These are phyloP conservation scores for Ridgeia piscesae DNA, from an alignment of 1,140 invertebrate genomes.

Conservation along the genomic window DNA sequence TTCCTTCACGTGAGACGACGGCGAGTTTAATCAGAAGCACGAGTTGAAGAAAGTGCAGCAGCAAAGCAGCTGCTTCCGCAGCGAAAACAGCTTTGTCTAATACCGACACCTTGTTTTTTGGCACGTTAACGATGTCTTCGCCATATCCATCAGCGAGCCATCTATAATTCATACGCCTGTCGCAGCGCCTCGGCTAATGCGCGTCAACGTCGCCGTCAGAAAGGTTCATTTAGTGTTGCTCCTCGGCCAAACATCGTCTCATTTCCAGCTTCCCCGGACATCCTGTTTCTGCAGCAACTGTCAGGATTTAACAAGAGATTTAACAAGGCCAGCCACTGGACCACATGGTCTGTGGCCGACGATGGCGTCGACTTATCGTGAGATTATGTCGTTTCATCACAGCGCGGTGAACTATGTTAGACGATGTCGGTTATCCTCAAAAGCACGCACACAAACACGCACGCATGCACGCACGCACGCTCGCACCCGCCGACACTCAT, in stretches of 20 bases:
- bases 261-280: not conserved
- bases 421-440: not conserved
- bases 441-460: not conserved
- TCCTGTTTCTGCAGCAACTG: not conserved
- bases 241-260: not conserved
- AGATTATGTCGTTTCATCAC: not conserved
- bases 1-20: not conserved
- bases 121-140: constrained; percentile 3
- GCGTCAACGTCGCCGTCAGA: not conserved
- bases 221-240: not conserved
- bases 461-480: not conserved
- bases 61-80: not conserved
- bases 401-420: not conserved
- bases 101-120: not conserved
- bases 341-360: not conserved
- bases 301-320: not conserved
- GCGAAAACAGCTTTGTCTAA: constrained; percentile 5
- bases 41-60: not conserved
- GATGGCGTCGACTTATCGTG: not conserved
- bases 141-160: not conserved
- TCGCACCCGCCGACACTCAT: too few relatives aligned
- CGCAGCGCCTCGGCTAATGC: not conserved
- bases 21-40: not conserved
- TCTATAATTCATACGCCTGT: not conserved
- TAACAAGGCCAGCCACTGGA: not conserved